Evolutionary conservation across 2,797 vertebrate species (phyloP), one percentile per base, ranked within the genome.

Genomic region (Siniperca obscura): DNA sequence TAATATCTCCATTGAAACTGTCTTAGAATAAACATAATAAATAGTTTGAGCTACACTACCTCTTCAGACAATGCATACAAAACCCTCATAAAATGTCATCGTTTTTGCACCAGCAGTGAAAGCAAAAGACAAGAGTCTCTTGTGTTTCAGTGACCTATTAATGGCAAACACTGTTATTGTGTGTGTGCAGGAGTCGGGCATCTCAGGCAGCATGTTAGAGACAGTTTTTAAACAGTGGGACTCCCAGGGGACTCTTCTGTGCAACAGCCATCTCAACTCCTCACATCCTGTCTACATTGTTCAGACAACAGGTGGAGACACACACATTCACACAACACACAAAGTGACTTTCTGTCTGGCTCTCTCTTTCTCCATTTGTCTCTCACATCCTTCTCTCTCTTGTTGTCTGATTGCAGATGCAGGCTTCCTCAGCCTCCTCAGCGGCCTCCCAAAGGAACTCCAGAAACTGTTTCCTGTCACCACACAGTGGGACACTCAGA

Each of bases 371-470:
- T 44, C 55, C 21, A 7, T 69, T 27, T 90, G 3, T 90, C 80
- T 52, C 11, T 87, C 81, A 59, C 19, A 4, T 42, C 56, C 78
- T 38, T 89, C 8, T 90, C 56, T 44, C 19, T 87, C 34, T 70
- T 30, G 16, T 46, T 81, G 74, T 90, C 38, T 75, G 56, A 0
- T 67, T 93, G 7, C 89, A 98, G 98, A 77, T 19, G 76, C 79
- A n/a, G 97, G 97, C n/a, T 98, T 99, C 89, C 80, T 95, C 25
- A 97, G 97, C 10, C 89, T 97, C 30, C 94, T 95, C 67, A 87
- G 87, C 2, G 93, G 96, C 5, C 88, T 96, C 62, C 94, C 91
- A 38, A 78, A 91, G 40, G 84, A 95, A 7, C 65, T 98, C 2
- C 88, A 83, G 27, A 78, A 83, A 10, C 87, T 97, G 64, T 70